Base-by-base conservation (phyloP, 1,140 invertebrate species). In the Microplitis mediator region DNA sequence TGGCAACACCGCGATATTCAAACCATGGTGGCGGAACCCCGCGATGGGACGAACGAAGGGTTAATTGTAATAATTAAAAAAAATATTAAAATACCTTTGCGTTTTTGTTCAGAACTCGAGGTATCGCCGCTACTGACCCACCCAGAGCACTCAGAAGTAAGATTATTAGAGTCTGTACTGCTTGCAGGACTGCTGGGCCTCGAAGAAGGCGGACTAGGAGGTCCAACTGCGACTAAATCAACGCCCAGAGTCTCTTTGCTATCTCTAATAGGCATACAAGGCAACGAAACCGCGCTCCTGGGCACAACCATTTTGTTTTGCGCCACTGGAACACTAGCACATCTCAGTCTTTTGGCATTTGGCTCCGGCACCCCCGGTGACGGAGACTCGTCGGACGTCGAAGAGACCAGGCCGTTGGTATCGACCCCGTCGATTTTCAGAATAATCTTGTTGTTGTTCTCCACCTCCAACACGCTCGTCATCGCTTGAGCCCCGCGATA, bases 81-180 rank as follows among this genome's bases (percentile, higher is more conserved):
- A 50, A 13, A 34, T 34, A 9, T 16, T 39, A 35, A 36, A 39
- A 56, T 71, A 88, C 90, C 66, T 86, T 88, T 45, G 82, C 89
- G 51, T 88, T 92, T 82, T 87, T 92, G 74, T 87, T 89, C 76
- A 84, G 90, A 84, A 69, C 86, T 87, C 0, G 86, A 87, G 1
- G 85, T 87, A 50, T 87, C 86, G 0, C 86, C 86, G 69, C 92
- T 93, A 61, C 92, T 93, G 2, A 93, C 92, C 92, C 92, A 93
- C 0, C 92, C 92, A 75, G 92, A 93, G 82, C 92, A 92, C 83
- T 93, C 92, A 75, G 92, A 93, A 0, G 87, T 88, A 32, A 93
- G 85, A 68, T 92, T 93, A 3, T 91, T 92, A 0, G 92, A 92
- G 14, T 91, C 91, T 74, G 89, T 90, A 71, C 84, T 85, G 4